phyloP scores from a whole-genome alignment of 2,113 vertebrate species.

The Sarotherodon lohbergeri region DNA sequence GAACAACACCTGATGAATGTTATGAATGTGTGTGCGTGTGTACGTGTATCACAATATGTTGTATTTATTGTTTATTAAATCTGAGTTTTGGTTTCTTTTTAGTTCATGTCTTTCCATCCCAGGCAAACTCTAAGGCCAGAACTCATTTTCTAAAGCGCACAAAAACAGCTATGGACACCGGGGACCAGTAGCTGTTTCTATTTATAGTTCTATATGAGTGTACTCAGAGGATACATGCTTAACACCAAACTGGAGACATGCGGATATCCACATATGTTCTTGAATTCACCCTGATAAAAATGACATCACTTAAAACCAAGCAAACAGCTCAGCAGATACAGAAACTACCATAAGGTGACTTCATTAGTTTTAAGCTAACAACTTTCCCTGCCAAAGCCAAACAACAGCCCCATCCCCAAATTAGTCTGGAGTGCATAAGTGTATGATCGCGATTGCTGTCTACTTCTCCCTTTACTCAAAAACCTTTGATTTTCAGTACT shows the following conservation, averaged over 20 bases:
- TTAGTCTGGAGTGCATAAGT: not conserved
- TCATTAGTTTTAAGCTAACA: not conserved
- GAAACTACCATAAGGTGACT: not conserved
- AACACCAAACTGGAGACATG: not conserved
- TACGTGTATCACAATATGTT: not conserved
- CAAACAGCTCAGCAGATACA: not conserved
- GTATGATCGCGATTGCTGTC: not conserved
- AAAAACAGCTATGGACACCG: not conserved
- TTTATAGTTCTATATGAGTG: not conserved
- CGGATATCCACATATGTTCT: not conserved
- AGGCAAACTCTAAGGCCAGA: not conserved
- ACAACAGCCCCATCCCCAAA: not conserved
- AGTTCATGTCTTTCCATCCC: not conserved
- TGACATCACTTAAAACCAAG: not conserved
- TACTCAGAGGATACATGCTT: not conserved
- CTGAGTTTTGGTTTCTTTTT: not conserved
- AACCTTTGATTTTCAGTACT: not conserved
- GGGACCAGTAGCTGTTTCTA: not conserved
- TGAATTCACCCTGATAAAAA: not conserved
- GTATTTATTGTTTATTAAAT: not conserved
- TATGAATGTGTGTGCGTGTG: not conserved
- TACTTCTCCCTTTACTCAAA: not conserved
- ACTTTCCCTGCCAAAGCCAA: not conserved
- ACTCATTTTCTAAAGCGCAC: not conserved
- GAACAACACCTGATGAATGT: not conserved